Base-by-base conservation (phyloP, 2,797 vertebrate species). In the Allobates femoralis region DNA sequence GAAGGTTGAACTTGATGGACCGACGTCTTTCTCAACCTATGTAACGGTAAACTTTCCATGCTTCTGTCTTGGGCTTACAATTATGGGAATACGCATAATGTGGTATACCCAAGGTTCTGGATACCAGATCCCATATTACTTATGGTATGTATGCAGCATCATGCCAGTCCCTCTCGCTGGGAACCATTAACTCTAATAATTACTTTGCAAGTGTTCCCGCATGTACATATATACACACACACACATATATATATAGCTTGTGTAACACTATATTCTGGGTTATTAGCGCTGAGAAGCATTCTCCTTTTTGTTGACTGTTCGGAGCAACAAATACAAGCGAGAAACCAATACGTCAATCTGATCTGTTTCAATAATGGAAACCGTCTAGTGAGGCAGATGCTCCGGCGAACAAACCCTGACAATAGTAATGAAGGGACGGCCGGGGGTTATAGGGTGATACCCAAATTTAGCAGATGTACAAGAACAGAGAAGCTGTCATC, bases 391-490 rank as follows among this genome's bases (percentile, higher is more conserved):
- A 32, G 79, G 64, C 60, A 81, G 60, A 81, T 81, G 75, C 75
- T 78, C 75, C 6, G 75, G 51, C 75, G 30, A 30, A 37, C 3
- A 78, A 56, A 58, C 56, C 55, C 55, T 81, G 34, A 66, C 41
- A 66, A 66, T 66, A n/a, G 46, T 21, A 71, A 66, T 69, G 26
- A 71, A 82, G 62, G 32, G 64, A 64, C 21, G 66, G 69, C 66
- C 46, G 32, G 80, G 50, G 73, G 23, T 46, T 46, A 84, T 64
- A 32, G 83, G 41, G 28, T 55, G 66, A 58, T 34, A 26, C 84
- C 77, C 23, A 37, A 32, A 50, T 83, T 69, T 77, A 58, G 85
- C 85, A 87, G 85, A 87, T 87, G 85, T 81, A 78, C 55, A 75
- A 41, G 73, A 55, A 75, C 71, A 75, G 71, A 62, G 50, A 83